Base-by-base conservation (phyloP, 2,888 invertebrate species). In the Spicauda simplicius region DNA sequence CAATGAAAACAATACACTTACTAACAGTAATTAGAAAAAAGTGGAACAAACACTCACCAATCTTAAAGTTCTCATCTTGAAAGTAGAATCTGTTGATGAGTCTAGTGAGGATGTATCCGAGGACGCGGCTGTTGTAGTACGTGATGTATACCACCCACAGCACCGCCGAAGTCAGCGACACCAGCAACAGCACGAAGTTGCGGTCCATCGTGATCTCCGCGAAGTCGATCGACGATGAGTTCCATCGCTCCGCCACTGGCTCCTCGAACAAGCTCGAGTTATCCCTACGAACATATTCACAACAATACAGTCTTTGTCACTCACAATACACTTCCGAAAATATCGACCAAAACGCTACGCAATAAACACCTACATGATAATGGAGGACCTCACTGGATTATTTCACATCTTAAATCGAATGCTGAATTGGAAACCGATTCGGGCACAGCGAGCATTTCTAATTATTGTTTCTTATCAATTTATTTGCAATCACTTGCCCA, bases 91-190 rank as follows among this genome's bases (percentile, higher is more conserved):
- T 95, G 91, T 98, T 99, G 64, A 97, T 95, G 66, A 98, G 94
- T 85, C 97, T 96, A 10, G 99, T 99, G 64, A 98, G 94, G 79
- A 99, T 95, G 82, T 97, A 97, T 33, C 98, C 99, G 75, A 98
- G 95, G 4, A 99, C 95, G 71, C 99, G 95, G 64, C 98, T 98
- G 88, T 98, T 98, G 92, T 99, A 99, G 90, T 98, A 98, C 0
- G 97, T 97, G 79, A 98, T 97, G 90, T 99, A 99, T 74, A 98
- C 96, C 62, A 98, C 95, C 99, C 99, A 99, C 50, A 96, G 94
- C 81, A 97, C 96, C 20, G 97, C 97, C 71, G 97, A 96, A 76
- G 97, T 94, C 60, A 98, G 93, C 69, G 98, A 97, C 77, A 96
- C 96, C 25, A 98, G 94, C 74, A 98, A 93, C 94, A 96, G 96